phyloP scores from a whole-genome alignment of 2,113 vertebrate genomes.

The Scomber japonicus region DNA sequence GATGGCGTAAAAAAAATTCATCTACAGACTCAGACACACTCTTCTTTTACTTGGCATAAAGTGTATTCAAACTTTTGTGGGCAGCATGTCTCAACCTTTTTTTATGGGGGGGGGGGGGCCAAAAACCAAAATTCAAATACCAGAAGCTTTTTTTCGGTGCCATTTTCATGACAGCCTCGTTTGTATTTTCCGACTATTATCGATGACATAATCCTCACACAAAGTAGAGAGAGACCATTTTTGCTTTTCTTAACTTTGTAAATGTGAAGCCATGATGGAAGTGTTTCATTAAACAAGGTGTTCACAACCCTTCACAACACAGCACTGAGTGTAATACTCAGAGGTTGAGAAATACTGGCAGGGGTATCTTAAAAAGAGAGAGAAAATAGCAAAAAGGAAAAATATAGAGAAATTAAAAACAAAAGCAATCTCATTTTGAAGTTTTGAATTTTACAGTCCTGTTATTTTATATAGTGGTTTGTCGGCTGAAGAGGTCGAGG shows the following conservation, averaged over 20 bases:
- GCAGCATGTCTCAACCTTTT: background rate
- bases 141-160: background rate
- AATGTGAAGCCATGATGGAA: background rate
- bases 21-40: background rate
- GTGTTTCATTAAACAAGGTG: slow-evolving; percentile 13
- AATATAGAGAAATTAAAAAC: background rate
- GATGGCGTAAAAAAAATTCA: background rate
- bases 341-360: background rate
- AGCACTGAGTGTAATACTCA: background rate
- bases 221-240: background rate
- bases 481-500: slow-evolving; percentile 96
- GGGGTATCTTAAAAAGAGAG: background rate
- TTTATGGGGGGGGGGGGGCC: background rate
- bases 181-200: background rate
- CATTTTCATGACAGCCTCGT: background rate
- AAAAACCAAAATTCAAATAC: slow-evolving; percentile 10
- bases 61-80: background rate
- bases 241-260: slow-evolving; percentile 5
- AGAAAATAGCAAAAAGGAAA: background rate
- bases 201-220: slow-evolving; percentile 53
- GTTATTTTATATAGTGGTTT: slow-evolving; percentile 87
- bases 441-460: background rate
- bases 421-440: background rate
- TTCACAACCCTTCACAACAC: background rate
- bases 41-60: background rate